Evolutionary conservation across 2,113 vertebrate genomes (phyloP), one percentile per base, ranked within the genome.

Genomic region (Zosterops lateralis): DNA sequence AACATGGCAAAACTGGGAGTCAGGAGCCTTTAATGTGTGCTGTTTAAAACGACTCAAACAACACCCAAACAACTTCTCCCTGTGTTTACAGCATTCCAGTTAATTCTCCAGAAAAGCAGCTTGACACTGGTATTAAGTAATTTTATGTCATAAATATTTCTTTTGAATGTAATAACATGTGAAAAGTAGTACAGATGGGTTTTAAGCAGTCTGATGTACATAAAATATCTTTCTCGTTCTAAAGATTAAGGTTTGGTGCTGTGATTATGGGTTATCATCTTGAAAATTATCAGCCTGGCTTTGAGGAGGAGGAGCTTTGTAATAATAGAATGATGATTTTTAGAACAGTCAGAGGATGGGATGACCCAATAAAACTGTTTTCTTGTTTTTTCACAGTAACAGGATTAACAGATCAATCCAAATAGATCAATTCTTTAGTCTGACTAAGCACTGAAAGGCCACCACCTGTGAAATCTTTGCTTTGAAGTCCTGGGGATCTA

Each of bases 61-160:
- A 7, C 74, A 51, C 47, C n/a, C 31, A 70, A 38, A 44, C 48
- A 87, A 47, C 51, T 81, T 89, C 17, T 64, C 57, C 24, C 4
- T 16, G 32, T 78, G 53, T 81, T 89, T 64, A 40, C 28, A 84
- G 74, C 20, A 7, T 56, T 71, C 61, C 32, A 12, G 40, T 64
- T 60, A 56, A 58, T 91, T 84, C 53, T 87, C 40, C 31, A 56
- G 45, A 64, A 89, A 47, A 76, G 31, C 65, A 68, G 44, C 58
- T 72, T 84, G 53, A 66, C 4, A 4, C 21, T 58, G 28, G 12
- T 58, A 28, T 40, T 25, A 47, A 76, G 31, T 50, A 58, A 65
- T 73, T 75, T 75, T 25, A 36, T 58, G 14, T 48, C 77, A 79
- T 74, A 80, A 84, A 26, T 90, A 83, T 81, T 81, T 79, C 44